Evolutionary conservation across 2,113 vertebrate genomes (phyloP).

Genomic region (Semicossyphus pulcher): DNA sequence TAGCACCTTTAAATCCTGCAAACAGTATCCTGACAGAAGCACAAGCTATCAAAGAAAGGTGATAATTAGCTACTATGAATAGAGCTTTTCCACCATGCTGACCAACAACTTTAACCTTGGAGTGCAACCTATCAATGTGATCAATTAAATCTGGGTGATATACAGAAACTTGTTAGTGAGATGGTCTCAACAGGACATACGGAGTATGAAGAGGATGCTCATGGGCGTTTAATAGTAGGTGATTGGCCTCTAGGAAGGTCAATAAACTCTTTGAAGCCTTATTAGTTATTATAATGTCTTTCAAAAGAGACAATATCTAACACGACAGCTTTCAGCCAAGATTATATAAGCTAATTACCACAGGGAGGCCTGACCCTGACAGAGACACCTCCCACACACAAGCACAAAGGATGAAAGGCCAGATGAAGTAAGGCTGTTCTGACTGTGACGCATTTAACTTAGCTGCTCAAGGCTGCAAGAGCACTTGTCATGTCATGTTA

Average conservation of each 20-base stretch:
- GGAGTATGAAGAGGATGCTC: not conserved
- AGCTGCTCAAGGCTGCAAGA: not conserved
- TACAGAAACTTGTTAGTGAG: not conserved
- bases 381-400: not conserved
- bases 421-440: not conserved
- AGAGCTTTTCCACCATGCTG: not conserved
- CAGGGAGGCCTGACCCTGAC: not conserved
- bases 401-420: not conserved
- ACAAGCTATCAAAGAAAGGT: not conserved
- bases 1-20: constrained; percentile 14
- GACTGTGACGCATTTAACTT: not conserved
- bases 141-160: constrained; percentile 10
- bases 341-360: constrained; percentile 10
- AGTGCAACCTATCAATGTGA: constrained; percentile 1
- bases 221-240: constrained; percentile 1
- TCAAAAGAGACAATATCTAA: constrained; percentile 8
- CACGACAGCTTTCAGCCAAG: not conserved
- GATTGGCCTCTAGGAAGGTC: constrained; percentile 22
- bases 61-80: constrained; percentile 4
- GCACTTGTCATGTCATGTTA: no score
- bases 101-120: not conserved
- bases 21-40: not conserved
- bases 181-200: constrained; percentile 10
- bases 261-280: constrained; percentile 13
- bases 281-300: constrained; percentile 21